Conservation (phyloP, 2,113 vertebrate species). For the Misgurnus anguillicaudatus region DNA sequence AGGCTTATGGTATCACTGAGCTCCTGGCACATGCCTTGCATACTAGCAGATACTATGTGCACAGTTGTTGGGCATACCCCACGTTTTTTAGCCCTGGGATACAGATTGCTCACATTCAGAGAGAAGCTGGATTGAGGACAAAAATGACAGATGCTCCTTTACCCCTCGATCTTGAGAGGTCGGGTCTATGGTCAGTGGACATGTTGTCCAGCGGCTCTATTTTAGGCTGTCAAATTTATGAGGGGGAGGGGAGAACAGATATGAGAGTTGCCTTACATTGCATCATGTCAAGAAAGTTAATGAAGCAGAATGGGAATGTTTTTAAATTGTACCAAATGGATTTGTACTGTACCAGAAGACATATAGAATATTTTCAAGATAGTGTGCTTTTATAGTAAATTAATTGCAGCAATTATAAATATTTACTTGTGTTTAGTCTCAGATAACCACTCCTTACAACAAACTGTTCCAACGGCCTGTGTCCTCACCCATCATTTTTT, state of each 20-base stretch:
- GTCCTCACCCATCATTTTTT: background rate
- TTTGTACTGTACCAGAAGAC: background rate
- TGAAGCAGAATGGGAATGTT: background rate
- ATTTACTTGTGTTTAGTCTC: background rate
- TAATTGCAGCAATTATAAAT: background rate
- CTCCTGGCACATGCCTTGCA: slow-evolving; percentile 80
- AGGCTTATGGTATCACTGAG: slow-evolving; percentile 52
- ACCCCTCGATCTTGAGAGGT: slow-evolving; percentile 10
- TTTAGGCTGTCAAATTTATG: slow-evolving; percentile 14
- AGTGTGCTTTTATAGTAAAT: background rate
- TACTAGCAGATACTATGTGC: slow-evolving; percentile 83
- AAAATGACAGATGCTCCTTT: slow-evolving; percentile 48
- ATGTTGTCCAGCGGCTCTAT: slow-evolving; percentile 24
- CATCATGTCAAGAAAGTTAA: background rate
- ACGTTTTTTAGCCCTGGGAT: slow-evolving; percentile 74
- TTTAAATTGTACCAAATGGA: slow-evolving; percentile 9
- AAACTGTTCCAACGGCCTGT: background rate
- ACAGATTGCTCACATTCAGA: slow-evolving; percentile 76
- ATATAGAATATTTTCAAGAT: background rate
- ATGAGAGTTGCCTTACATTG: slow-evolving; percentile 18
- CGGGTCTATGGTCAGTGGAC: background rate
- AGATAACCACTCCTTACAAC: background rate
- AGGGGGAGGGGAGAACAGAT: slow-evolving; percentile 2
- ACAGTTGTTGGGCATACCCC: slow-evolving; percentile 88
- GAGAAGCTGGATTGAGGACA: slow-evolving; percentile 38